Base-by-base conservation (phyloP, 35 echinoderm and acorn worm genomes). In the Amphiura filiformis region DNA sequence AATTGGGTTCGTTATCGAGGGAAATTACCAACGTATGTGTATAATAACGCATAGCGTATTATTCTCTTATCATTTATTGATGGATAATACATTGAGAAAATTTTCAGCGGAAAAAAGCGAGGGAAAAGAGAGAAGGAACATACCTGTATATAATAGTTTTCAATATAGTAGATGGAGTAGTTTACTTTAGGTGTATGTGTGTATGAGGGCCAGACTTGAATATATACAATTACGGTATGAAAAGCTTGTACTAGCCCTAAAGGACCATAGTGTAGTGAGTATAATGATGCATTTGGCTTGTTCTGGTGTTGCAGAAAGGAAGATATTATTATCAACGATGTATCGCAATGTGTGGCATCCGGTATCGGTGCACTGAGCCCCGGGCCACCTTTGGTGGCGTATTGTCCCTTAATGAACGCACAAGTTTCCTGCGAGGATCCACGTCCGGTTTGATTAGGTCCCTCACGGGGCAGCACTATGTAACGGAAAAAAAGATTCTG, bases 321-420 rank as follows among this genome's bases (percentile, higher is more conserved):
- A 26, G 61, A 70, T 70, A 70, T 70, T 70, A 70, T 70, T n/a
- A 70, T 70, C 11, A 70, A 23, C 61, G 61, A 70, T 70, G 61
- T 70, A 70, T 70, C 61, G 61, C 61, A 70, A 70, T 70, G 61
- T 70, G 28, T 23, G 4, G 61, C 61, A 70, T 70, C 61, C 61
- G 61, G 28, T 70, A 70, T 70, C 61, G 61, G 28, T 70, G 61
- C 61, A 30, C 17, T 5, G 26, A n/a, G 11, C 61, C 61, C 17
- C 11, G 7, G 61, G 61, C 61, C 28, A 70, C 61, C 4, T n/a
- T n/a, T n/a, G n/a, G 28, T 70, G 61, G 61, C 28, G 61, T n/a
- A 70, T 70, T 70, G 61, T 70, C 61, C 28, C 17, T 30, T 70
- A 70, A 70, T 70, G 61, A 70, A 70, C 28, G 61, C 61, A 70